These are phyloP conservation scores for Orius laevigatus DNA, from an alignment of 1,140 invertebrate genomes.

Conservation along the genomic window DNA sequence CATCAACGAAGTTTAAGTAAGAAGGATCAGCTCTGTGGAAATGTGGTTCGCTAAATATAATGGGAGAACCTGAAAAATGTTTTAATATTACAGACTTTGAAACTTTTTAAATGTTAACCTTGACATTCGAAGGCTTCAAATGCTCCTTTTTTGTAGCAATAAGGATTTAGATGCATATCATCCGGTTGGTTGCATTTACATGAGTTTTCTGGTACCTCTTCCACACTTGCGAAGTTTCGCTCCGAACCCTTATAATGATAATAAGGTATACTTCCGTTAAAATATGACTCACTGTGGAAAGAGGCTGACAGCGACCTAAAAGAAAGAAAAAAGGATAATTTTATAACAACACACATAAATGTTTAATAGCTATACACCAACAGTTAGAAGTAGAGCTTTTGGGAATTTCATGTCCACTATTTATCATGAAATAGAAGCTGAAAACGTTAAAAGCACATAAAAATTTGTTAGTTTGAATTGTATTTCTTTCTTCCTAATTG, in stretches of 20 bases:
- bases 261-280: not conserved
- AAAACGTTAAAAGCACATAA: too few species aligned
- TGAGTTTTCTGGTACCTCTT: not conserved
- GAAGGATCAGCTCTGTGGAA: constrained; percentile 30
- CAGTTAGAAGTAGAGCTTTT: too few species aligned
- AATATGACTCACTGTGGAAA: too few species aligned
- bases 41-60: constrained; percentile 32
- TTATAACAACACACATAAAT: too few species aligned
- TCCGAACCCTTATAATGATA: not conserved
- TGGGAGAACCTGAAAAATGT: constrained; percentile 20
- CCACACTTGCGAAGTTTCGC: not conserved
- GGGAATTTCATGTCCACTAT: too few species aligned
- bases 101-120: too few species aligned
- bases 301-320: too few species aligned
- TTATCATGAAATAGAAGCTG: too few species aligned
- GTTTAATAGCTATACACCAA: too few species aligned
- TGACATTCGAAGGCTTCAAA: constrained; percentile 5
- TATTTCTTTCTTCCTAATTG: too few species aligned
- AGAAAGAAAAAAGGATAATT: too few species aligned
- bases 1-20: constrained; percentile 28
- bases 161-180: not conserved
- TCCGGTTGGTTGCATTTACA: constrained; percentile 3
- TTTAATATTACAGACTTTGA: not conserved
- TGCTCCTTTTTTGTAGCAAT: constrained; percentile 4
- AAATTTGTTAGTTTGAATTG: too few species aligned